A percentile compares a stretch with the other conserved stretches of the same genome.
These are phyloP conservation scores for Acipenser oxyrinchus DNA, from an alignment of 2,797 vertebrate genomes.

Conservation along the genomic window DNA sequence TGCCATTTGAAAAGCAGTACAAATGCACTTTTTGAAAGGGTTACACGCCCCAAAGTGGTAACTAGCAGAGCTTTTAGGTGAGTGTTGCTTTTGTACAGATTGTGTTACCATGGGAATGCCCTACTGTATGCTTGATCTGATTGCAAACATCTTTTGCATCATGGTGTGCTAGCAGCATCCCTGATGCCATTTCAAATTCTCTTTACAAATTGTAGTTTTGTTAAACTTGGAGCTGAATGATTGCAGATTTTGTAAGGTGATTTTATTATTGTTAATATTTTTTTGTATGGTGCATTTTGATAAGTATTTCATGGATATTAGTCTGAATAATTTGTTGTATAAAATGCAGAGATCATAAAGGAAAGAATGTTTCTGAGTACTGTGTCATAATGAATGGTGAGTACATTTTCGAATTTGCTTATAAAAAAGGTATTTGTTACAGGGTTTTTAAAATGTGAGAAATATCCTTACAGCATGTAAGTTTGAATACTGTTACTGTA, in stretches of 20 bases:
- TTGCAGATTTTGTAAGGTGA: not conserved
- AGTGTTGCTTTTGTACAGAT: slow-evolving; percentile 62
- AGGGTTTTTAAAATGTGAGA: not conserved
- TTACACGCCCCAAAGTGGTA: slow-evolving; percentile 42
- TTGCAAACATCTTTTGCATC: slow-evolving; percentile 66
- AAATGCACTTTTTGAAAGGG: too few relatives aligned
- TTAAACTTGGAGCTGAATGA: slow-evolving; percentile 5
- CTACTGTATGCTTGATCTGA: slow-evolving; percentile 55
- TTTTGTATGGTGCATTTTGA: not conserved
- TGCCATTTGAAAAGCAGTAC: too few relatives aligned
- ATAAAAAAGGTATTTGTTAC: not conserved
- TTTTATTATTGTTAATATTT: not conserved
- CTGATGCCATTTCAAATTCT: slow-evolving; percentile 61
- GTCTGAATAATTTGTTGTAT: not conserved
- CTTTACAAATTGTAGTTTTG: slow-evolving; percentile 11
- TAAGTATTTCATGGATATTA: too few relatives aligned
- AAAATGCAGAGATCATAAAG: not conserved
- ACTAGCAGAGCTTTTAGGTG: slow-evolving; percentile 54
- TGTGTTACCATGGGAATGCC: slow-evolving; percentile 69
- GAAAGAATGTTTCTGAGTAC: slow-evolving; percentile 6
- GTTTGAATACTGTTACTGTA: too few relatives aligned
- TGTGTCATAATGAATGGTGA: slow-evolving; percentile 14
- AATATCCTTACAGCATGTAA: not conserved
- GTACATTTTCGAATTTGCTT: slow-evolving; percentile 2
- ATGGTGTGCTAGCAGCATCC: slow-evolving; percentile 47